These are phyloP conservation scores for Idaea biselata DNA, from an alignment of 2,888 invertebrate species.

Conservation along the genomic window DNA sequence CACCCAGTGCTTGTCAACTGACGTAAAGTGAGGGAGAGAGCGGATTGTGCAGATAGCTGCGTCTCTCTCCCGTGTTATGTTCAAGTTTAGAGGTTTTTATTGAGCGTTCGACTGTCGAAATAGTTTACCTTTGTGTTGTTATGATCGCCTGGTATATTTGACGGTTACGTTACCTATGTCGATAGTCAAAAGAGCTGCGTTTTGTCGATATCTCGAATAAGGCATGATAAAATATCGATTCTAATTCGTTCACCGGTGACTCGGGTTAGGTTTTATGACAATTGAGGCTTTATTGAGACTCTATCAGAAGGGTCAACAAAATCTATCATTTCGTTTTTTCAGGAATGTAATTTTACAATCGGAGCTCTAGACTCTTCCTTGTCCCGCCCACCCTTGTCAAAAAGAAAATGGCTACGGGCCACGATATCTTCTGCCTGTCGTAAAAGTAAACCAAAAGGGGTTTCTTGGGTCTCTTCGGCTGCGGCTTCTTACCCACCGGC, in stretches of 20 bases:
- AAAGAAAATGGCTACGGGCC: no score
- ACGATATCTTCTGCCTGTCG: no score
- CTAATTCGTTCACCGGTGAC: conserved; percentile 14
- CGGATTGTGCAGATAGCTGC: conserved; percentile 50
- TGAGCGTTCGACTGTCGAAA: conserved; percentile 69
- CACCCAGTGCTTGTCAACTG: conserved; percentile 81
- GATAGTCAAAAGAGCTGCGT: conserved; percentile 59
- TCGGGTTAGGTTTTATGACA: no score
- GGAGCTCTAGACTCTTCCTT: no score
- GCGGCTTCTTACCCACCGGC: no score
- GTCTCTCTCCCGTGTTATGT: conserved; percentile 61
- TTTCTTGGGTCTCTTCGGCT: no score
- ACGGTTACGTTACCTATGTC: conserved; percentile 75
- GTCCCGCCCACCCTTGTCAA: no score
- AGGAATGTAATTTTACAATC: no score
- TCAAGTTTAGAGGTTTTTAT: conserved; percentile 76
- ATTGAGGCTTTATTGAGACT: no score
- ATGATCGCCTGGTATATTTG: conserved; percentile 75
- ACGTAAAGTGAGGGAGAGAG: conserved; percentile 70
- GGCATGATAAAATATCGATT: conserved; percentile 16
- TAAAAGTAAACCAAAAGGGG: no score
- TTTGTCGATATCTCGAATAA: conserved; percentile 44
- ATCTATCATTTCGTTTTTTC: no score
- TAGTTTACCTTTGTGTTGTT: conserved; percentile 66
- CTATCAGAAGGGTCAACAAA: no score